Evolutionary conservation across 2,797 vertebrate species (phyloP), one percentile per base, ranked within the genome.

Genomic region (Hapalemur alaotrensis): DNA sequence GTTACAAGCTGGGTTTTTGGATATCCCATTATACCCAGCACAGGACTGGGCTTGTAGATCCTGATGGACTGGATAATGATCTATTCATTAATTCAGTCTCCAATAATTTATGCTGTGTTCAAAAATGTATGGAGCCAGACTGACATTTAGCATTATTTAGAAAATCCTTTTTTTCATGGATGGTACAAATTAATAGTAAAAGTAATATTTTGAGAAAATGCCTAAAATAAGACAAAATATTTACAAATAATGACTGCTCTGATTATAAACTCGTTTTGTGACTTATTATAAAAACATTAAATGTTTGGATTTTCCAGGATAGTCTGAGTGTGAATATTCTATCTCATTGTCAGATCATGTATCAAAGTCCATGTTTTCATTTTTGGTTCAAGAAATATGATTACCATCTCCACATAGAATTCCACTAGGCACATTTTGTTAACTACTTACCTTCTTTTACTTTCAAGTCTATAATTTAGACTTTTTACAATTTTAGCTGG

Each of bases 401-500:
- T 7, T 65, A 43, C 15, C 35, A 25, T 48, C 23, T 88, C 59
- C 59, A 48, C 63, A 9, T 23, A 75, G 73, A 91, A 14, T 43
- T 93, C 65, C 80, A 41, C 1, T 25, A 23, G 89, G 35, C 54
- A 82, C 13, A 59, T 93, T 91, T 67, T 88, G 13, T 89, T 72
- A 92, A 32, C 32, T 89, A 43, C 46, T 89, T 87, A 70, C 78
- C 23, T 80, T 84, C 43, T 91, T 79, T 91, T 30, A 70, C 65
- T 79, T 88, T 81, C 25, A 52, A 92, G 50, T 48, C 12, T 92
- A 41, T 86, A 94, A 69, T 91, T 84, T 28, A 92, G 83, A 54
- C 22, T 46, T 73, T 93, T 88, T 48, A 83, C 8, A 52, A 76
- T 73, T 73, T 91, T 57, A 59, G 20, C 30, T 61, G 67, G 30